phyloP scores from a whole-genome alignment of 2,888 invertebrate species.

The Agrypnus murinus region DNA sequence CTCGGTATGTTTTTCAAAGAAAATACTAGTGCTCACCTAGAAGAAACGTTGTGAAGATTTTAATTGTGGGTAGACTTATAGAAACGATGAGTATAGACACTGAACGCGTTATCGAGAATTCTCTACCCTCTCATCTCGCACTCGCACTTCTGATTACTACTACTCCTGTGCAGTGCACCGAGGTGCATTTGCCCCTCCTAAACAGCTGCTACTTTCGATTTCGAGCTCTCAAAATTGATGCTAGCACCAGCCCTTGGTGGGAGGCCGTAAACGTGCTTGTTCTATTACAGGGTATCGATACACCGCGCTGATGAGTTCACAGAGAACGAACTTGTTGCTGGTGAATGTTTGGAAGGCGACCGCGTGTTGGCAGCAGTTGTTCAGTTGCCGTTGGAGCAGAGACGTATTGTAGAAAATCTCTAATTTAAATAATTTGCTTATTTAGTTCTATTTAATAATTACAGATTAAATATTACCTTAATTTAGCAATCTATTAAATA shows the following conservation, averaged over 20 bases:
- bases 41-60: slow-evolving; percentile 40
- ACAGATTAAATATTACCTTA: too few species aligned
- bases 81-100: slow-evolving; percentile 38
- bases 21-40: slow-evolving; percentile 57
- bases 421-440: too few species aligned
- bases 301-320: too few species aligned
- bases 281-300: too few species aligned
- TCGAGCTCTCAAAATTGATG: background rate
- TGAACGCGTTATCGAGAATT: slow-evolving; percentile 35
- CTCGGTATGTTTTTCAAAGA: slow-evolving; percentile 51
- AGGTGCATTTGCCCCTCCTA: slow-evolving; percentile 62
- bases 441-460: too few species aligned
- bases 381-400: too few species aligned
- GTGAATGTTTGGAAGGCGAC: too few species aligned
- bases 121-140: slow-evolving; percentile 60
- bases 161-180: slow-evolving; percentile 30
- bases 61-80: slow-evolving; percentile 31
- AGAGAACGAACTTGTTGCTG: too few species aligned
- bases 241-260: background rate
- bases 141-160: slow-evolving; percentile 51
- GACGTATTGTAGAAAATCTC: too few species aligned
- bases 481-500: too few species aligned
- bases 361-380: too few species aligned
- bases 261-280: background rate
- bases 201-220: slow-evolving; percentile 59